These are phyloP conservation scores for Brevimyrus niger DNA, from an alignment of 2,113 vertebrate species.

Conservation along the genomic window DNA sequence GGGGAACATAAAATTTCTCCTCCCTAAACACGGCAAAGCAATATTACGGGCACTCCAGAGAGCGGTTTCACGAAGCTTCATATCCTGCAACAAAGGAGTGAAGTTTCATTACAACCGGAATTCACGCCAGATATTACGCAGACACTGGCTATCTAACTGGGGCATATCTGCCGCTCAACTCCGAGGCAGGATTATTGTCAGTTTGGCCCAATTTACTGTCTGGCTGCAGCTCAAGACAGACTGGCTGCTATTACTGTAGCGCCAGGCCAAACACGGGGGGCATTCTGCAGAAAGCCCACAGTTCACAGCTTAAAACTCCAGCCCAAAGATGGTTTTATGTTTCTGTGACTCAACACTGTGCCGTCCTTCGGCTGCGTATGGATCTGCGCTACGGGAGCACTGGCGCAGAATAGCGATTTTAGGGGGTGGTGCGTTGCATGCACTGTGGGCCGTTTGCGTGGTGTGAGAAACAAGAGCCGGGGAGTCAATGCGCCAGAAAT, in stretches of 20 bases:
- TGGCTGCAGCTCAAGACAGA: conserved; percentile 3
- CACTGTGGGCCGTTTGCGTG: neutral
- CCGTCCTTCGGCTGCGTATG: neutral
- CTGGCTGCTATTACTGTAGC: conserved; percentile 4
- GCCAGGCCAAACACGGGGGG: conserved; percentile 9
- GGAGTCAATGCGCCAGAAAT: neutral
- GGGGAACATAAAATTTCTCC: neutral
- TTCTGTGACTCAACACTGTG: neutral
- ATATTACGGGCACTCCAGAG: neutral
- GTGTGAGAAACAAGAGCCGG: neutral
- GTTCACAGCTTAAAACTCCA: conserved; percentile 6
- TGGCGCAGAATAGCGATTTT: neutral
- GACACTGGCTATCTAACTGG: neutral
- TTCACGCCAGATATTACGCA: neutral
- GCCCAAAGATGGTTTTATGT: neutral
- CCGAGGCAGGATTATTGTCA: neutral
- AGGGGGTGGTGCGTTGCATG: neutral
- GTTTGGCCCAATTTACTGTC: neutral
- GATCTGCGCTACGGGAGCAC: neutral
- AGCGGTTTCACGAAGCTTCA: neutral
- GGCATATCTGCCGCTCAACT: neutral
- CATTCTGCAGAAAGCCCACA: conserved; percentile 10
- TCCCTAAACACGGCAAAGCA: neutral
- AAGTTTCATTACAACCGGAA: conserved; percentile 1
- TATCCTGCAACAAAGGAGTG: neutral